Evolutionary conservation across 2,113 vertebrate species (phyloP).

Genomic region (Sinocyclocheilus anophthalmus): DNA sequence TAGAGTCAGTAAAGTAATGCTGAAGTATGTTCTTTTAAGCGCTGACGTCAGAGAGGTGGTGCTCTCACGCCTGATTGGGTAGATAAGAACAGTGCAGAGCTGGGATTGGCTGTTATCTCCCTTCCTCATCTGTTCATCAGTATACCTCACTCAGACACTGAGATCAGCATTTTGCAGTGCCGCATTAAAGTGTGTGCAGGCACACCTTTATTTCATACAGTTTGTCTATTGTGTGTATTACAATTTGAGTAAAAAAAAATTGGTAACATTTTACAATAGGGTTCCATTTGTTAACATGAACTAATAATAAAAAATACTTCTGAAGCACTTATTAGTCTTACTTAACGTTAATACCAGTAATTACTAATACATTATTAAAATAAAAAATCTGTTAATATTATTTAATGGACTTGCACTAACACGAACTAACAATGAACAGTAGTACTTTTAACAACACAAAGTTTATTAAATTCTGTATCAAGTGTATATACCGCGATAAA

Average conservation of each 20-base stretch:
- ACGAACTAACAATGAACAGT: background rate
- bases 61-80: slow-evolving; percentile 30
- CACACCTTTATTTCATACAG: background rate
- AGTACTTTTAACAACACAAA: too few species aligned
- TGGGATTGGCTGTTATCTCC: slow-evolving; percentile 45
- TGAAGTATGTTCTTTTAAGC: slow-evolving; percentile 4
- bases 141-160: slow-evolving; percentile 1
- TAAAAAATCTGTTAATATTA: background rate
- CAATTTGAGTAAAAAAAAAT: background rate
- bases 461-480: too few species aligned
- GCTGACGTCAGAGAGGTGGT: slow-evolving; percentile 39
- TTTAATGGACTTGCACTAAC: background rate
- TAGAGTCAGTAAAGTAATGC: background rate
- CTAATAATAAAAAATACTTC: background rate
- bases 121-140: slow-evolving; percentile 46
- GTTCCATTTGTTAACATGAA: background rate
- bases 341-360: background rate
- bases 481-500: too few species aligned
- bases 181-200: background rate
- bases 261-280: background rate
- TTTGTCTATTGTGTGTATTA: background rate
- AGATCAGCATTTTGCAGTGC: slow-evolving; percentile 9
- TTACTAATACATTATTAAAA: background rate
- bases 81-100: slow-evolving; percentile 34
- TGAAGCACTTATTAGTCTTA: background rate